These are phyloP conservation scores for Pectinophora gossypiella DNA, from an alignment of 1,140 invertebrate genomes.

Conservation along the genomic window DNA sequence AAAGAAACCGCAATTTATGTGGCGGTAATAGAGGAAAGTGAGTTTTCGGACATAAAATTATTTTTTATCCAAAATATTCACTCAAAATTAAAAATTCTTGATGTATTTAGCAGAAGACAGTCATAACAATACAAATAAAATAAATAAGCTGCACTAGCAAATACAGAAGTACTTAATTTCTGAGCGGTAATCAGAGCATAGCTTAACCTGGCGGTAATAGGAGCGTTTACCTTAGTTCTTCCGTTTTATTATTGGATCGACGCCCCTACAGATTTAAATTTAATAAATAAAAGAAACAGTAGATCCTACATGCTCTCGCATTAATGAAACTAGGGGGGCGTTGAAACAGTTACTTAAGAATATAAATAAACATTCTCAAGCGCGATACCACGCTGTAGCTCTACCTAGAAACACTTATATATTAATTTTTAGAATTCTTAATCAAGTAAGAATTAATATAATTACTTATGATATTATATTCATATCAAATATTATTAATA, in stretches of 20 bases:
- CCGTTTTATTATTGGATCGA: not conserved
- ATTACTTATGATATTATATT: not conserved
- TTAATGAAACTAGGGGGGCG: not conserved
- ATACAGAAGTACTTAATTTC: no score
- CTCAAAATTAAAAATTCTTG: no score
- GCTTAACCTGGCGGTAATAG: no score
- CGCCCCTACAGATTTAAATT: not conserved
- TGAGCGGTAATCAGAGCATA: not conserved
- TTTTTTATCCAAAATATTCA: not conserved
- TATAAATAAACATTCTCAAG: not conserved
- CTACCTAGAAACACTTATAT: not conserved
- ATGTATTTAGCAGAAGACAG: not conserved
- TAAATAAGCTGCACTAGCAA: no score
- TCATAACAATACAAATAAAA: no score
- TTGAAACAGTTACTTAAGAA: not conserved
- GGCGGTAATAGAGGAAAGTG: no score
- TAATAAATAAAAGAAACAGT: not conserved
- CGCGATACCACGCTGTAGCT: not conserved
- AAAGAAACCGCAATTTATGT: no score
- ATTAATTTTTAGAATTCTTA: not conserved
- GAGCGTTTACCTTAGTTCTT: no score
- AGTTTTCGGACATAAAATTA: no score
- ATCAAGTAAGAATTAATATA: not conserved
- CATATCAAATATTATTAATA: not conserved
- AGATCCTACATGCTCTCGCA: not conserved